Percentiles rank a stretch among this genome's conserved stretches.
phyloP scores from a whole-genome alignment of 1,140 invertebrate genomes.

The Lepidotrigona ventralis region DNA sequence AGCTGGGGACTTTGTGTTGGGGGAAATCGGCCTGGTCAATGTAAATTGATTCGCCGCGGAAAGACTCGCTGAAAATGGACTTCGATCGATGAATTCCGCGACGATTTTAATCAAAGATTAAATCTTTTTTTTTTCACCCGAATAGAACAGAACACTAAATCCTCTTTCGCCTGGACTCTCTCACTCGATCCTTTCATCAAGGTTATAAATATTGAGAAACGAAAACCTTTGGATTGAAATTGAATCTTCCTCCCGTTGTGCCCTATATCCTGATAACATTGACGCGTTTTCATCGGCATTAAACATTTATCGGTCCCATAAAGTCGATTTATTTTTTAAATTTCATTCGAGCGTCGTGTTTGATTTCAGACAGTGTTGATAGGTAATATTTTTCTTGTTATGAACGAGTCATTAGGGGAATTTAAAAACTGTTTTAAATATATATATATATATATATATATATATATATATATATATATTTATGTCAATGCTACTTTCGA shows the following conservation, averaged over 20 bases:
- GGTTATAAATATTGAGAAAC: conserved; percentile 5
- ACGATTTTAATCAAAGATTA: conserved; percentile 39
- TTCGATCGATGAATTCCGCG: neutral
- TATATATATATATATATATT: no score
- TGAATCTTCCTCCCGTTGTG: neutral
- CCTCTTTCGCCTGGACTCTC: neutral
- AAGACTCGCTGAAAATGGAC: neutral
- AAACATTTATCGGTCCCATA: neutral
- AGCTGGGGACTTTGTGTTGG: neutral
- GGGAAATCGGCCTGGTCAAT: neutral
- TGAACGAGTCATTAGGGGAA: neutral
- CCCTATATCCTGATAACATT: neutral
- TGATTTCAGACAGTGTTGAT: neutral
- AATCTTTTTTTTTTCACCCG: neutral
- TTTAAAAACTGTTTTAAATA: neutral
- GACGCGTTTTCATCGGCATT: neutral
- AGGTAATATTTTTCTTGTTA: neutral
- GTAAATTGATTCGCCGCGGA: neutral
- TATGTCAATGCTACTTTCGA: neutral
- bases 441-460: no score
- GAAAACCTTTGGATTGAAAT: neutral
- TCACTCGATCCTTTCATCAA: neutral
- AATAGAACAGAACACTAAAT: no score
- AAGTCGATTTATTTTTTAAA: neutral
- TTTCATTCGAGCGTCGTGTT: neutral